phyloP scores from a whole-genome alignment of 2,888 invertebrate species.

The Mythimna impura region DNA sequence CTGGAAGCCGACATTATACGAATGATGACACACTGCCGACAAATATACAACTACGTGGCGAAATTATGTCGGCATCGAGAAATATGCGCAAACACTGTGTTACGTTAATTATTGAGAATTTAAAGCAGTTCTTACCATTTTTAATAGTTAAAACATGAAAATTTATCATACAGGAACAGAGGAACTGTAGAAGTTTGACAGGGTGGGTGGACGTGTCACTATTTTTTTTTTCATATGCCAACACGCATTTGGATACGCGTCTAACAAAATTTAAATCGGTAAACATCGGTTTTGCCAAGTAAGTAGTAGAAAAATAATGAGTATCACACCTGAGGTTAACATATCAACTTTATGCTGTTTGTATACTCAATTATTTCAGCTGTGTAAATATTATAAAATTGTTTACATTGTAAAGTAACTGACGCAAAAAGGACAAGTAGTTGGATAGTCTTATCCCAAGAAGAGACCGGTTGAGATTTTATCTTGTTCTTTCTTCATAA shows the following conservation, averaged over 20 bases:
- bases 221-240: slow-evolving; percentile 73
- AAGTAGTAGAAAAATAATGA: neutral
- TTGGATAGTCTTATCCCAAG: neutral
- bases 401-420: neutral
- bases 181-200: slow-evolving; percentile 83
- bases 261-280: slow-evolving; percentile 34
- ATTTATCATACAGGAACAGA: slow-evolving; percentile 76
- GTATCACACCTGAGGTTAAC: neutral
- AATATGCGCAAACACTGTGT: slow-evolving; percentile 40
- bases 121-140: slow-evolving; percentile 82
- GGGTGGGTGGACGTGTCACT: slow-evolving; percentile 87
- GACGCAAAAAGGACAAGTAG: neutral
- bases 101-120: slow-evolving; percentile 57
- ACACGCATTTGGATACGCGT: slow-evolving; percentile 60
- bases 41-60: slow-evolving; percentile 74
- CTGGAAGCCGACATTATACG: slow-evolving; percentile 77
- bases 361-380: neutral
- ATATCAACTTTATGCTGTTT: neutral
- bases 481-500: neutral
- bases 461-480: neutral
- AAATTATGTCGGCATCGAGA: slow-evolving; percentile 54
- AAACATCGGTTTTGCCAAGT: slow-evolving; percentile 55
- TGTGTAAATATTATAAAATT: slow-evolving; percentile 8
- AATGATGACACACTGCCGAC: slow-evolving; percentile 79
- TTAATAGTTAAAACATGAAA: slow-evolving; percentile 86